These are phyloP conservation scores for Rhagoletis pomonella DNA, from an alignment of 1,140 invertebrate genomes.

Conservation along the genomic window DNA sequence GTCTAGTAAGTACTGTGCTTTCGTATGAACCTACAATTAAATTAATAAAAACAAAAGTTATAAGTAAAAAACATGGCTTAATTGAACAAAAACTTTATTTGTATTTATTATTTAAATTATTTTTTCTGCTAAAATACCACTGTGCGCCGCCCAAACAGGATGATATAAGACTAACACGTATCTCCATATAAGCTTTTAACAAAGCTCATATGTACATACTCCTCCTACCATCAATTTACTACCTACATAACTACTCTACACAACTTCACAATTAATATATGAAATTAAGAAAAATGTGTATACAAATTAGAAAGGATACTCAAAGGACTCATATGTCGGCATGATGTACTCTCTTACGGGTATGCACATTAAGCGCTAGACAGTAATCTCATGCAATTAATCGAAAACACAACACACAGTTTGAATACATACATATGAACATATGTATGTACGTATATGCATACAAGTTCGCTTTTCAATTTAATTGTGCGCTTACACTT, in stretches of 20 bases:
- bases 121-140: too few species aligned
- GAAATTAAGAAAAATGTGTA: conserved; percentile 43
- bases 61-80: neutral
- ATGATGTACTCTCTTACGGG: conserved; percentile 41
- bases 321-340: conserved; percentile 51
- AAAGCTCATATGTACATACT: neutral
- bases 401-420: conserved; percentile 30
- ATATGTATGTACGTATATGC: neutral
- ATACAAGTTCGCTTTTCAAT: too few species aligned
- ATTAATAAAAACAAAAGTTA: neutral
- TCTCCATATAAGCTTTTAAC: neutral
- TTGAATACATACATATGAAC: neutral
- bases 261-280: neutral
- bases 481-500: too few species aligned
- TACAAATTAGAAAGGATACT: conserved; percentile 50
- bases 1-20: too few species aligned
- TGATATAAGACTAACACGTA: neutral
- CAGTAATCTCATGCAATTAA: conserved; percentile 56
- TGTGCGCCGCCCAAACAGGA: too few species aligned
- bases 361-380: conserved; percentile 38
- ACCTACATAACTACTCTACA: neutral
- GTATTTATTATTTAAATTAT: too few species aligned
- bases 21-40: too few species aligned
- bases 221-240: too few species aligned
- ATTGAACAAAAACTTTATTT: too few species aligned